A percentile compares a stretch with the other conserved stretches of the same genome.
Conservation (phyloP, 1,140 invertebrate genomes). For the Pogonomyrmex californicus region DNA sequence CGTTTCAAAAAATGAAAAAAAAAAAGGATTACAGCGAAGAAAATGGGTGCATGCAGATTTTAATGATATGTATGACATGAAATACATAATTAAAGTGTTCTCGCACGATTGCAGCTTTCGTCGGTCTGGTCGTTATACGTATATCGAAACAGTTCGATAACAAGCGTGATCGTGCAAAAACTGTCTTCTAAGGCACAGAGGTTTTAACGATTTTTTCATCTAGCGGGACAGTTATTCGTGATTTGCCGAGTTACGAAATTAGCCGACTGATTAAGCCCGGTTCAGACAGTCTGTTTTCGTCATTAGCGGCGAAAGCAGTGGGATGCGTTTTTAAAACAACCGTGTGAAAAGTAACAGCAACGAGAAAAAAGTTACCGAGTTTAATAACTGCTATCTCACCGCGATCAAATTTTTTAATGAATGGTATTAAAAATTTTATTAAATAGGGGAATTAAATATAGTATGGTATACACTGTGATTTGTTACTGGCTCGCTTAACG, state of each 20-base stretch:
- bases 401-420: neutral
- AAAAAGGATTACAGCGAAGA: constrained; percentile 28
- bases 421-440: neutral
- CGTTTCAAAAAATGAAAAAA: constrained; percentile 49
- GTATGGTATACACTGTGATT: neutral
- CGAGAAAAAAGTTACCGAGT: neutral
- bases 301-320: neutral
- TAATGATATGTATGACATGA: constrained; percentile 46
- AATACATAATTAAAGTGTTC: constrained; percentile 44
- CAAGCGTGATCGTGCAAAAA: constrained; percentile 46
- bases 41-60: constrained; percentile 39
- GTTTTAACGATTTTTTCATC: constrained; percentile 46
- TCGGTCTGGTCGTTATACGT: constrained; percentile 14
- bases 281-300: constrained; percentile 34
- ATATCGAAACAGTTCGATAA: constrained; percentile 20
- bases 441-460: neutral
- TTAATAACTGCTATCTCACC: constrained; percentile 4
- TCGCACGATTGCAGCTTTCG: constrained; percentile 34
- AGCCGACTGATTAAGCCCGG: constrained; percentile 47
- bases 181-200: constrained; percentile 38
- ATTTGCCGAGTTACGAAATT: constrained; percentile 28
- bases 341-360: constrained; percentile 13
- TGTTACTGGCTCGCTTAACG: constrained; percentile 26
- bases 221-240: constrained; percentile 29
- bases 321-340: neutral